These are phyloP conservation scores for Halichondria panicea DNA, from an alignment of 37 sponge, comb jelly and placozoan species.

Conservation along the genomic window DNA sequence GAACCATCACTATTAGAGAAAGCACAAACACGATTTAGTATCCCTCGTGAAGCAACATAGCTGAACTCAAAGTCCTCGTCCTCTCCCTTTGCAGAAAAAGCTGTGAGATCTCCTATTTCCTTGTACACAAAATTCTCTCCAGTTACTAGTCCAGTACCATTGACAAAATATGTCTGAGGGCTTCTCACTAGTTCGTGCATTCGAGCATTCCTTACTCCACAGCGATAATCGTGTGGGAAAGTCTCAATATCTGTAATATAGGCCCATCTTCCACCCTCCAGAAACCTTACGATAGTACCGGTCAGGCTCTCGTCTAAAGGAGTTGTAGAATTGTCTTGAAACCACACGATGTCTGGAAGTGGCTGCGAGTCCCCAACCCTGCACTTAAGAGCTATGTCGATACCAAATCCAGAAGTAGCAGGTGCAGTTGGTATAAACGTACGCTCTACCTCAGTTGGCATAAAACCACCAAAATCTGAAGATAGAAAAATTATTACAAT, in stretches of 20 bases:
- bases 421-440: neutral
- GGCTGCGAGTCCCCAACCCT: constrained; percentile 7
- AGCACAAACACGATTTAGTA: no score
- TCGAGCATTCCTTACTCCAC: constrained; percentile 55
- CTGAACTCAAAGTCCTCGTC: neutral
- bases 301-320: no score
- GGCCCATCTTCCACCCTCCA: no score
- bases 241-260: no score
- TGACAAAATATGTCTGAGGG: neutral
- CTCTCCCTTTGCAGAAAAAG: neutral
- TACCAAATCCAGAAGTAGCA: neutral
- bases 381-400: constrained; percentile 32
- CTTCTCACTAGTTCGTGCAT: no score
- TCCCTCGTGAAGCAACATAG: constrained; percentile 16
- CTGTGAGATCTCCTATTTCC: constrained; percentile 8
- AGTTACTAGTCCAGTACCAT: neutral
- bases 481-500: neutral
- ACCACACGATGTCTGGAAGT: constrained; percentile 24
- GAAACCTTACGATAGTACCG: no score
- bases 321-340: neutral
- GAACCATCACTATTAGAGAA: no score
- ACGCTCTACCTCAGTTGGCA: no score
- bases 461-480: constrained; percentile 44
- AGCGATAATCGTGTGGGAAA: constrained; percentile 17
- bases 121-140: constrained; percentile 1